These are phyloP conservation scores for Balaeniceps rex DNA, from an alignment of 2,113 vertebrate genomes.

Conservation along the genomic window DNA sequence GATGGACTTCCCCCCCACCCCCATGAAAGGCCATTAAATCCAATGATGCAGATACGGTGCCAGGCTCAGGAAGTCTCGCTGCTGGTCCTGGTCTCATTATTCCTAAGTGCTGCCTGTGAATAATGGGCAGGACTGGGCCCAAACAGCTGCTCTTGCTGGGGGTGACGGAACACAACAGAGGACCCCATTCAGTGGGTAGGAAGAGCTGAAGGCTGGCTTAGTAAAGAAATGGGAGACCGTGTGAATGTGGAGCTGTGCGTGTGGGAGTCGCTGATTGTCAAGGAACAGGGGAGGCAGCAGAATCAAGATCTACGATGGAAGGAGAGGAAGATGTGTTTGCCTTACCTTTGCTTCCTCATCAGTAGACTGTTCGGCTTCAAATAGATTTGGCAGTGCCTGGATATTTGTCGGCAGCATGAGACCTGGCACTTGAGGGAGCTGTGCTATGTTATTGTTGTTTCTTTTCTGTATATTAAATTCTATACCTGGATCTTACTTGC, in stretches of 20 bases:
- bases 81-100: not conserved
- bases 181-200: not conserved
- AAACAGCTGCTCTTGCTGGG: not conserved
- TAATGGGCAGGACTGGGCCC: not conserved
- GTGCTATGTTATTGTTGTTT: not conserved
- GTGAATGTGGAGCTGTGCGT: not conserved
- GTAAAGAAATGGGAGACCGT: not conserved
- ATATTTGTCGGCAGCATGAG: not conserved
- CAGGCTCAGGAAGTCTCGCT: constrained; percentile 23
- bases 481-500: not conserved
- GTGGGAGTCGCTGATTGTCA: not conserved
- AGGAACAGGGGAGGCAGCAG: not conserved
- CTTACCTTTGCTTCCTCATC: not conserved
- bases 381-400: not conserved
- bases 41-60: not conserved
- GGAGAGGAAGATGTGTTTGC: not conserved
- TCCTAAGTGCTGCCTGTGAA: not conserved
- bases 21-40: constrained; percentile 15
- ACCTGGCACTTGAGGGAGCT: not conserved
- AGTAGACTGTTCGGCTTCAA: not conserved
- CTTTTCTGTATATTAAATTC: not conserved
- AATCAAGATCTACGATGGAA: not conserved
- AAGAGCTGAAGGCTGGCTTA: not conserved
- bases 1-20: not conserved
- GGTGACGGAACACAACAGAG: not conserved